Evolutionary conservation across 2,888 invertebrate species (phyloP).

Genomic region (Notodonta ziczac): DNA sequence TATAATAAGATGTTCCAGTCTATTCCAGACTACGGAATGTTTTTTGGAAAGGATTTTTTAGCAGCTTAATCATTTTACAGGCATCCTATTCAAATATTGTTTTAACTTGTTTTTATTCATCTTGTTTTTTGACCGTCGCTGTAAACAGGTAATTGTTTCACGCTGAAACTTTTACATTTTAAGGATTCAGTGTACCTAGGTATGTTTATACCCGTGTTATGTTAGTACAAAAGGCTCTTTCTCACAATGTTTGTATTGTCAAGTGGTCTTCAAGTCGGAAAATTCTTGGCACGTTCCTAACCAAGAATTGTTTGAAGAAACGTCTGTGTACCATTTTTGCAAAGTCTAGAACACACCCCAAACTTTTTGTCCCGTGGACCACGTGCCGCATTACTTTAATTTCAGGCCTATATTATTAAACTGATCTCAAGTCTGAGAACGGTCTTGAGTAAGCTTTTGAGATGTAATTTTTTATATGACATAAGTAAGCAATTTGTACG

Average conservation of each 20-base stretch:
- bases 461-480: too few relatives aligned
- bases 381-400: too few relatives aligned
- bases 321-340: conserved; percentile 6
- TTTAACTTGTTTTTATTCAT: conserved; percentile 43
- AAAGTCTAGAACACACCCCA: too few relatives aligned
- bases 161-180: conserved; percentile 38
- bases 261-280: too few relatives aligned
- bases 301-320: too few relatives aligned
- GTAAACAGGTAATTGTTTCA: conserved; percentile 42
- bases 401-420: too few relatives aligned
- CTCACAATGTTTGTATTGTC: not conserved
- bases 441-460: too few relatives aligned
- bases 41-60: not conserved
- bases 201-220: not conserved
- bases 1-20: too few relatives aligned
- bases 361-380: too few relatives aligned
- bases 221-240: not conserved
- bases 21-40: not conserved
- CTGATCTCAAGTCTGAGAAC: too few relatives aligned
- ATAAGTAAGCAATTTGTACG: too few relatives aligned
- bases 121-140: conserved; percentile 43
- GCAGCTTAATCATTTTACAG: not conserved
- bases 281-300: too few relatives aligned
- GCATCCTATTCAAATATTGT: conserved; percentile 23
- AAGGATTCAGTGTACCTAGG: not conserved